Base-by-base conservation (phyloP, 2,113 vertebrate genomes). In the Pantherophis guttatus region DNA sequence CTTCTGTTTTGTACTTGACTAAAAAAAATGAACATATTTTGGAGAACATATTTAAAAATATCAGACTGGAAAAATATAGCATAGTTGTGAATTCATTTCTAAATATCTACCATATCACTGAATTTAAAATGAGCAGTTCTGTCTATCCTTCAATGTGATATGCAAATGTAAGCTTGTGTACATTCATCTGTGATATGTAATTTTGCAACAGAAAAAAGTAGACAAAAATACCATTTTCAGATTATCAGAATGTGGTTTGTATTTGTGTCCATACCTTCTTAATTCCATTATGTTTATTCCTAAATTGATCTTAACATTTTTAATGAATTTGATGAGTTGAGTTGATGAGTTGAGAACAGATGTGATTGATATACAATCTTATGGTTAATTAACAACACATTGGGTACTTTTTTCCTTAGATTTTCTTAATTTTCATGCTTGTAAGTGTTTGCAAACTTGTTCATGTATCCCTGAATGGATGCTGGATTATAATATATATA, bases 31-130 rank as follows among this genome's bases (percentile, higher is more conserved):
- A 26, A 44, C 11, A 1, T 89, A 87, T 55, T 44, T 10, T 24
- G 44, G 0, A 62, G 7, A 48, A 7, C n/a, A 4, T 9, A 5
- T 10, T 1, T 0, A 0, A 0, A 65, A n/a, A 0, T 33, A 3
- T 8, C 39, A 75, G 0, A 39, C 53, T 0, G 2, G 39, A 21
- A 75, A 81, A 15, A 5, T 48, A 0, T n/a, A 26, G 39, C 24
- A 19, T n/a, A 7, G 0, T 39, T 23, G 52, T 23, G 57, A 92
- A 50, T 10, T 0, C 53, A 90, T 29, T 65, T 93, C 70, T 88
- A 0, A 21, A 1, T 55, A 13, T 70, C 90, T 50, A 50, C 48
- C 6, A 7, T 50, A 86, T 93, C 44, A 87, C 75, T 92, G 57
- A 54, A 33, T 11, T 96, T 86, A 85, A 93, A 93, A 10, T 50